A percentile compares a stretch with the other conserved stretches of the same genome.
Conservation (phyloP, 2,888 invertebrate species). For the Cryptus viduatorius region DNA sequence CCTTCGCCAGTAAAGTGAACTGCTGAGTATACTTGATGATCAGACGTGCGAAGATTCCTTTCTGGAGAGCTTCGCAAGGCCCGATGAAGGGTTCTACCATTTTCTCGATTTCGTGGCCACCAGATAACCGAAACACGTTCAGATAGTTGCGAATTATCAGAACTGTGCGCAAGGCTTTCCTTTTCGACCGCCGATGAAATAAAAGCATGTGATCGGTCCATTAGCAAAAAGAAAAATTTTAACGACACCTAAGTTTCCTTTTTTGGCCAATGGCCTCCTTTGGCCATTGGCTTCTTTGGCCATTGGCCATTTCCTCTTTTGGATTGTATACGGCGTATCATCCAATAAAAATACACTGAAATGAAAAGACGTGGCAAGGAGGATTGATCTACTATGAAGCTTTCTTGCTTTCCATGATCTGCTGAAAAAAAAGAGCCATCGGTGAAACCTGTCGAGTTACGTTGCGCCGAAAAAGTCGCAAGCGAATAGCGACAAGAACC, state of each 20-base stretch:
- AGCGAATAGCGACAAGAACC: too few relatives aligned
- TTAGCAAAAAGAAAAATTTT: neutral
- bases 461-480: too few relatives aligned
- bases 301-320: conserved; percentile 13
- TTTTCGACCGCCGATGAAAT: conserved; percentile 39
- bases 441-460: too few relatives aligned
- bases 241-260: neutral
- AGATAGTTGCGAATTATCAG: conserved; percentile 21
- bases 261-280: too few relatives aligned
- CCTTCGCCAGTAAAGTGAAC: neutral
- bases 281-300: too few relatives aligned
- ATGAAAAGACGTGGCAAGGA: neutral
- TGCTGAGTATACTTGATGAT: conserved; percentile 28
- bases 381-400: too few relatives aligned
- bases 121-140: conserved; percentile 27
- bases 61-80: neutral
- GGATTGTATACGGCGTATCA: neutral
- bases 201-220: neutral
- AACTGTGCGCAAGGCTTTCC: conserved; percentile 14
- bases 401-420: too few relatives aligned
- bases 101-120: conserved; percentile 33
- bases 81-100: neutral
- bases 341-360: neutral
- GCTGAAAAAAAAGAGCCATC: too few relatives aligned
- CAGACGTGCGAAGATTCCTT: neutral